Base-by-base conservation (phyloP, 2,797 vertebrate genomes). In the Prunella strophiata region DNA sequence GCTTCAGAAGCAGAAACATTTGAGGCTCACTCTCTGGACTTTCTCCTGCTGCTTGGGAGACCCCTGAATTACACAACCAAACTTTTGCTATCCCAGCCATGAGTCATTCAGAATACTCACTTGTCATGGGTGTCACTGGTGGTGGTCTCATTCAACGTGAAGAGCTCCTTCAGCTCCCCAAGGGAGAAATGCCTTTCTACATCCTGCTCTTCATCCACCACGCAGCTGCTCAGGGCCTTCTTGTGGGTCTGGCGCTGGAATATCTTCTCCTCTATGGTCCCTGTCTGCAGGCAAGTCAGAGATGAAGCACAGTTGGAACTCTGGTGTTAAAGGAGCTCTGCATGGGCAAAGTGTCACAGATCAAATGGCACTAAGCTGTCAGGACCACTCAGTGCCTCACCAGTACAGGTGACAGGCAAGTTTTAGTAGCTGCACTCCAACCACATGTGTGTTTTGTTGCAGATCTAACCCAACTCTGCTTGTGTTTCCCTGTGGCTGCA, bases 181-280 rank as follows among this genome's bases (percentile, higher is more conserved):
- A 99, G 98, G 25, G 99, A 99, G 96, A 99, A 99, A 86, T 99
- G 99, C 36, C 99, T 98, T 96, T 99, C 99, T 65, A 99, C 99
- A 10, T 99, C 98, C 96, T 99, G 98, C 94, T 99, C 99, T 94
- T 99, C 99, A 43, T 99, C 99, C 67, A 99, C 99, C 89, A 99
- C 99, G 2, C 99, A 99, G 98, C 99, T 99, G 97, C 99, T 99
- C 95, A 99, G 98, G 17, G 99, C 99, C 83, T 99, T 99, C 97
- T 99, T 99, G 94, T 99, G 99, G 61, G 99, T 98, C 96, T 99
- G 99, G 40, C 99, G 98, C 95, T 99, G 99, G 85, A 99, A 98
- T 96, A 99, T 99, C 97, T 99, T 99, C 98, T 99, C 99, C 96
- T 99, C 99, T 17, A 99, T 99, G 11, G 99, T 99, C 47, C 99